Evolutionary conservation across 2,888 invertebrate genomes (phyloP), one percentile per base, ranked within the genome.

Genomic region (Epinotia nisella): DNA sequence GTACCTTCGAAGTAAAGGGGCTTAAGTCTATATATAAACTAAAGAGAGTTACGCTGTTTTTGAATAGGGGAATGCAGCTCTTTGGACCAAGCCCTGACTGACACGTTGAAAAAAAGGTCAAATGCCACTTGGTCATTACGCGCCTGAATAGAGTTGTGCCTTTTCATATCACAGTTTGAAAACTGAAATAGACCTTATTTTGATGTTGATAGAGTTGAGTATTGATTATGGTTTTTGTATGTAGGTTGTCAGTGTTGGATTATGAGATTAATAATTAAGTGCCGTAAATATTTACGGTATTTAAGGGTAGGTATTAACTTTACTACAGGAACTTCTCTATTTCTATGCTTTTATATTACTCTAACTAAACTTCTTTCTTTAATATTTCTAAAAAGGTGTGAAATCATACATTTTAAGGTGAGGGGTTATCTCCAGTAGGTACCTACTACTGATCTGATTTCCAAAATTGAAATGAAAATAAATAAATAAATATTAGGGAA

Each of bases 61-160:
- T 15, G 21, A 17, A 35, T 56, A 11, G 21, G 1, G 2, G 13
- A n/a, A 21, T 41, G 15, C 19, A 21, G 53, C 62, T 55, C 64
- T 69, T 59, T 64, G 29, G 58, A 58, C 29, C 51, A 73, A 73
- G 67, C 73, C 64, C 68, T 67, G 71, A 21, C 72, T 61, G 67
- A 72, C 68, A 51, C 58, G 73, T 58, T 69, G 73, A 69, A 73
- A 73, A 65, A 73, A 73, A 73, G 73, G 73, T 73, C 73, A 73
- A 73, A 73, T 69, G 69, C 69, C 73, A 73, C 73, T 73, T 73
- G 64, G 64, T 64, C 58, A 69, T 73, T 73, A 73, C 64, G 62
- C 72, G 68, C 58, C 59, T 73, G 73, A 73, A 73, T 69, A 73
- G 73, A 59, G 59, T 62, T 58, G 45, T 58, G 69, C 64, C 68